Evolutionary conservation across 2,113 vertebrate genomes (phyloP).

Genomic region (Machaerirhynchus nigripectus): DNA sequence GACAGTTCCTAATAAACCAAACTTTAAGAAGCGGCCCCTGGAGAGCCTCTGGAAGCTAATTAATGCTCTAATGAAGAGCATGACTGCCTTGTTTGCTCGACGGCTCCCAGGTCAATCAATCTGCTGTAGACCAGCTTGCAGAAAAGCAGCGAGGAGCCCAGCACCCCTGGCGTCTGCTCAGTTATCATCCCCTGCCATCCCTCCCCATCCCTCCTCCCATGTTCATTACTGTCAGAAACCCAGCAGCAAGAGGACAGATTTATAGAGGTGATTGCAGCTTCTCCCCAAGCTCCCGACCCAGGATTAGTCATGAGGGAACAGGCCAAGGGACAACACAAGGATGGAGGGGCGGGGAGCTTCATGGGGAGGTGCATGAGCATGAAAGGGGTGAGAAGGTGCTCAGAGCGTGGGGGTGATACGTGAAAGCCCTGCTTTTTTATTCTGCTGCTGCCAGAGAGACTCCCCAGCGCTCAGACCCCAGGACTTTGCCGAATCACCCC

Average conservation of each 20-base stretch:
- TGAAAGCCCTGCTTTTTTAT: background rate
- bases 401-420: background rate
- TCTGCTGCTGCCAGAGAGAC: background rate
- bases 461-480: background rate
- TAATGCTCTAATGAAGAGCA: constrained; percentile 45
- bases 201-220: background rate
- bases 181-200: background rate
- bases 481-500: background rate
- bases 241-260: constrained; percentile 7
- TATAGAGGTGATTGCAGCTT: background rate
- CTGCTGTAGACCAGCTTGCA: background rate
- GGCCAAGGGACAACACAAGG: fast-evolving
- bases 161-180: background rate
- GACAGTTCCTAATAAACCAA: constrained; percentile 23
- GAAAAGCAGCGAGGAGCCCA: background rate
- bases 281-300: fast-evolving
- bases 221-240: constrained; percentile 30
- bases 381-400: background rate
- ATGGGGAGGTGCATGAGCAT: fast-evolving
- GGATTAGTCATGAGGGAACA: background rate
- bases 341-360: background rate
- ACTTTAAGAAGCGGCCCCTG: background rate
- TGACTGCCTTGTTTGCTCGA: background rate
- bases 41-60: constrained; percentile 21
- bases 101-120: constrained; percentile 25